phyloP scores from a whole-genome alignment of 2,113 vertebrate genomes.

The Eidolon helvum region DNA sequence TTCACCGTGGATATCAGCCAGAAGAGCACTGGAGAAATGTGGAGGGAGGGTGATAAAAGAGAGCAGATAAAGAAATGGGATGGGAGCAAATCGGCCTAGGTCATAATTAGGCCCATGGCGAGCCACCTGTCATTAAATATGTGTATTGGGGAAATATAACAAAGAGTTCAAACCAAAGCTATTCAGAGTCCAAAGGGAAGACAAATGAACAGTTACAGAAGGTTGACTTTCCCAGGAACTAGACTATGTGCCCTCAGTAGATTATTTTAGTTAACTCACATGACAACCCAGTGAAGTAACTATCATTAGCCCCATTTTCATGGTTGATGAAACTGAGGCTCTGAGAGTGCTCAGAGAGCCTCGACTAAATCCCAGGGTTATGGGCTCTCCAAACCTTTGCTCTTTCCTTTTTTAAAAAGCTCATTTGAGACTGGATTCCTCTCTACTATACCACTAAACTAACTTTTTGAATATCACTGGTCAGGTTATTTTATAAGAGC shows the following conservation, averaged over 20 bases:
- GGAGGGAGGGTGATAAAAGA: not conserved
- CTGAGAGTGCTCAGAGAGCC: not conserved
- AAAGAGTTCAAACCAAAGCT: not conserved
- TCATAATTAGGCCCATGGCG: not conserved
- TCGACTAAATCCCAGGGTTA: not conserved
- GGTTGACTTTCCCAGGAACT: not conserved
- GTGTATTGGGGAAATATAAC: not conserved
- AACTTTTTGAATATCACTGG: not conserved
- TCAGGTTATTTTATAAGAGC: not conserved
- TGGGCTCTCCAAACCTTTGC: not conserved
- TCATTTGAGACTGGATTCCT: not conserved
- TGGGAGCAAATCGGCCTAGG: not conserved
- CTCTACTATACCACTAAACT: not conserved
- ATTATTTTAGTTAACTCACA: not conserved
- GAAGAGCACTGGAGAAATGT: not conserved
- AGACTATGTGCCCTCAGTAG: not conserved
- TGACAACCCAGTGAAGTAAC: not conserved
- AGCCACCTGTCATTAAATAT: not conserved
- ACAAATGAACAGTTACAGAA: not conserved
- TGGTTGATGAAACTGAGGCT: conserved; percentile 21
- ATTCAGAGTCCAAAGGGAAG: not conserved
- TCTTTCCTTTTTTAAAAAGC: not conserved
- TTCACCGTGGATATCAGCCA: not conserved
- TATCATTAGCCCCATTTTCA: not conserved
- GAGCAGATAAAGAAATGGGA: not conserved